Percentiles rank a stretch among this genome's conserved stretches.
phyloP scores from a whole-genome alignment of 23 tunicate genomes.

The Aplidium turbinatum region DNA sequence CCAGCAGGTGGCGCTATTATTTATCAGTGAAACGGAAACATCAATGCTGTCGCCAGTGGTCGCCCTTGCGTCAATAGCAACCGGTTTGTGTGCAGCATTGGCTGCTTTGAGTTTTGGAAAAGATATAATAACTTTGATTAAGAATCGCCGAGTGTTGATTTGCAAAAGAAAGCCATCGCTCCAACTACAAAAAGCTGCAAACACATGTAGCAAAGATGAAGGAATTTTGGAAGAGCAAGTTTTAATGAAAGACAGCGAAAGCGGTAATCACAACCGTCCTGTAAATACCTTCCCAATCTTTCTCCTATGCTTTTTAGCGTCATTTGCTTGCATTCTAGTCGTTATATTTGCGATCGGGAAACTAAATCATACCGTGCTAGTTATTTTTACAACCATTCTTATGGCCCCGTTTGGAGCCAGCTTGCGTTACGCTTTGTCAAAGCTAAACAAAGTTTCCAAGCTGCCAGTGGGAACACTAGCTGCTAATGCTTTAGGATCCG shows the following conservation, averaged over 20 bases:
- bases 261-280: too few relatives aligned
- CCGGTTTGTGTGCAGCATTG: neutral
- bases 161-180: too few relatives aligned
- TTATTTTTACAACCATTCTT: neutral
- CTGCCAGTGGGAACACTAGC: neutral
- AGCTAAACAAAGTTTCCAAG: neutral
- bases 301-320: too few relatives aligned
- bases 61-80: neutral
- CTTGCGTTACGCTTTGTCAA: neutral
- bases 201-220: too few relatives aligned
- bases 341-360: neutral
- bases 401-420: neutral
- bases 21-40: neutral
- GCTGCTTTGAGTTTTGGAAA: neutral
- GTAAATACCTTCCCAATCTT: too few relatives aligned
- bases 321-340: too few relatives aligned
- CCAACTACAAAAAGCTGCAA: too few relatives aligned
- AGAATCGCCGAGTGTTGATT: too few relatives aligned
- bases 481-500: neutral
- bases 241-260: too few relatives aligned
- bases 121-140: neutral
- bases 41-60: neutral
- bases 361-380: neutral
- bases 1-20: neutral
- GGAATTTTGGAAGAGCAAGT: too few relatives aligned